phyloP scores from a whole-genome alignment of 2,113 vertebrate species.

The Barbus barbus region DNA sequence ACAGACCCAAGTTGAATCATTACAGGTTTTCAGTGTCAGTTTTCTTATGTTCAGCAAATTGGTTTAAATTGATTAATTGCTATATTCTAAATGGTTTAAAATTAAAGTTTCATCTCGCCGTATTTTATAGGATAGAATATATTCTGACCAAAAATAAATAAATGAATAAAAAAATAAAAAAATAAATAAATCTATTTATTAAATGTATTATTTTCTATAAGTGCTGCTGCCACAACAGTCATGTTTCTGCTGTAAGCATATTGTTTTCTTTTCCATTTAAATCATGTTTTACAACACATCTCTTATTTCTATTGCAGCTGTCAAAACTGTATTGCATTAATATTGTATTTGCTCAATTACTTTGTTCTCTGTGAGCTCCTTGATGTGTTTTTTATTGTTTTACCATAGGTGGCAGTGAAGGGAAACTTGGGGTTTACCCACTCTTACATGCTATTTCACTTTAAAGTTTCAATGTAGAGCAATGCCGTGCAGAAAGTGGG shows the following conservation, averaged over 20 bases:
- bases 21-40: neutral
- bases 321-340: neutral
- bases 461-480: constrained; percentile 32
- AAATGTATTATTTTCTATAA: neutral
- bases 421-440: constrained; percentile 36
- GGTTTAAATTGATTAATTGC: too few species aligned
- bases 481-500: constrained; percentile 13
- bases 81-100: neutral
- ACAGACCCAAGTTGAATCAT: neutral
- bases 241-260: neutral
- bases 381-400: constrained; percentile 31
- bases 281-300: neutral
- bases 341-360: neutral
- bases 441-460: constrained; percentile 36
- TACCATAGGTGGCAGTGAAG: constrained; percentile 56
- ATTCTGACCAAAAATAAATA: neutral
- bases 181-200: too few species aligned
- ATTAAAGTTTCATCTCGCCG: neutral
- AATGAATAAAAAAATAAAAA: too few species aligned
- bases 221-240: neutral
- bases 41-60: neutral
- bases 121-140: neutral
- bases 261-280: constrained; percentile 4
- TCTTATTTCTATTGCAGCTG: neutral
- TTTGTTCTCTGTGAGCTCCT: neutral